These are phyloP conservation scores for Drosophila neocordata DNA, from an alignment of 1,140 invertebrate genomes.

Conservation along the genomic window DNA sequence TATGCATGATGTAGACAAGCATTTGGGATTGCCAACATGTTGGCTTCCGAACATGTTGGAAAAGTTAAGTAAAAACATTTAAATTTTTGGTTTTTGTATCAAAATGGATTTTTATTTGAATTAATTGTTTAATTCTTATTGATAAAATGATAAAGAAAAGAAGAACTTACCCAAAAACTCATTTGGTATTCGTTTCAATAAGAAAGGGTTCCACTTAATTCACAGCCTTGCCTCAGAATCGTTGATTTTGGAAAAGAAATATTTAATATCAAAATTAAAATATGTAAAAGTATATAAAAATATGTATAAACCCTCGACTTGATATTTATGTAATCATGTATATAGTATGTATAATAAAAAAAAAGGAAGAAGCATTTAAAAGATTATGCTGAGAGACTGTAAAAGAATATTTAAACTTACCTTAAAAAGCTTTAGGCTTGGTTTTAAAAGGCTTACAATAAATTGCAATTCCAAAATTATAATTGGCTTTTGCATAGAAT, in stretches of 20 bases:
- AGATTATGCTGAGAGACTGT: too few relatives aligned
- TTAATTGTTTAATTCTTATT: too few relatives aligned
- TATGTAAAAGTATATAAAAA: background rate
- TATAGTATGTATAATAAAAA: background rate
- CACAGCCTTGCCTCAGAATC: constrained; percentile 32
- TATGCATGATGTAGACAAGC: too few relatives aligned
- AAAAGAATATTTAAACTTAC: constrained; percentile 48
- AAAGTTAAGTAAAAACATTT: constrained; percentile 22
- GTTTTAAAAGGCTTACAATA: constrained; percentile 12
- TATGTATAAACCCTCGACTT: background rate
- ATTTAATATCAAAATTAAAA: constrained; percentile 24
- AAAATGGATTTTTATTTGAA: constrained; percentile 5
- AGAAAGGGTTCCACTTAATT: background rate
- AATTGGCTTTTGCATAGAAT: constrained; percentile 24
- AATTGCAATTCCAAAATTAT: background rate
- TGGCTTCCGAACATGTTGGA: constrained; percentile 38
- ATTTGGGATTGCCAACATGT: constrained; percentile 53
- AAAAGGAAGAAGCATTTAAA: too few relatives aligned
- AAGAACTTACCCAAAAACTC: background rate
- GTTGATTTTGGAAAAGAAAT: constrained; percentile 51
- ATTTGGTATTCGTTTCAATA: background rate
- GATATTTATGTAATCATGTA: background rate
- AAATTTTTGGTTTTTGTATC: background rate
- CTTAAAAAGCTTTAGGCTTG: constrained; percentile 34
- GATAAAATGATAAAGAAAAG: too few relatives aligned